phyloP scores from a whole-genome alignment of 2,888 invertebrate genomes.

The Dryomyza anilis region DNA sequence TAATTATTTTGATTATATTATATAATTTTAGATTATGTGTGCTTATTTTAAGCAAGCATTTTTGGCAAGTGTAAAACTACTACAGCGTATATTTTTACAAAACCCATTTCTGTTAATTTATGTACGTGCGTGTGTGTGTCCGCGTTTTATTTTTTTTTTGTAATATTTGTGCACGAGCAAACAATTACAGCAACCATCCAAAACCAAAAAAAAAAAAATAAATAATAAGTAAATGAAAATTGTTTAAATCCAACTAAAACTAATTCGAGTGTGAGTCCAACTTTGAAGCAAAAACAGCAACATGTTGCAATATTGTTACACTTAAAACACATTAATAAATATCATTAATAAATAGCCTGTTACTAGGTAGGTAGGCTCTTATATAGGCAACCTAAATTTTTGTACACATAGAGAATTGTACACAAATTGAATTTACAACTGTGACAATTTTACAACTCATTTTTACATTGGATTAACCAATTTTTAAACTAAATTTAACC shows the following conservation, averaged over 20 bases:
- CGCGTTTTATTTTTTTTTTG: no score
- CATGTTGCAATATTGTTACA: background rate
- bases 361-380: no score
- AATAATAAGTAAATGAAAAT: background rate
- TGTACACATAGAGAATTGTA: no score
- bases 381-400: slow-evolving; percentile 9
- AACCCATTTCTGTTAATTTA: background rate
- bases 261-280: background rate
- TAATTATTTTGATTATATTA: no score
- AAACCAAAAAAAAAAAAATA: background rate
- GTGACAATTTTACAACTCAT: no score
- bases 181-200: slow-evolving; percentile 5
- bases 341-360: slow-evolving; percentile 3
- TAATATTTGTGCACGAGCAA: background rate
- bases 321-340: background rate
- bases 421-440: no score
- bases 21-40: no score
- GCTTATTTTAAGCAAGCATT: no score
- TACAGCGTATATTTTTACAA: background rate
- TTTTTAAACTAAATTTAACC: no score
- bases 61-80: background rate
- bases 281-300: background rate
- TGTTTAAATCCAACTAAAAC: background rate
- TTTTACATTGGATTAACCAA: no score
- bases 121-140: background rate